Base-by-base conservation (phyloP, 2,113 vertebrate genomes). In the Atlantisia rogersi region DNA sequence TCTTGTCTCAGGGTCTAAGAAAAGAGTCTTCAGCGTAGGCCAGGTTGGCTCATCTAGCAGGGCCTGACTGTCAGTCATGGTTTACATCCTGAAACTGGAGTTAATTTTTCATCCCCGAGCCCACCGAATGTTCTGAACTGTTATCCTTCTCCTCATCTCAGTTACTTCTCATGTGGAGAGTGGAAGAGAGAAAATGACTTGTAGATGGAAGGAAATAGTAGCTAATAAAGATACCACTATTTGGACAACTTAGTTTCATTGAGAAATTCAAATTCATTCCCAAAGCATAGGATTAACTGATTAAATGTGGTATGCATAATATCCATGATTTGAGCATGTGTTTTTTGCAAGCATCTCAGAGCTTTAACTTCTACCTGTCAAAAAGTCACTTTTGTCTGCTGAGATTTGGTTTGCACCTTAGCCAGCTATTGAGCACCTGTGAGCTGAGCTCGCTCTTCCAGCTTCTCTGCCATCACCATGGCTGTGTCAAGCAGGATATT, bases 401-500 rank as follows among this genome's bases (percentile, higher is more conserved):
- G 35, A 42, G 56, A 40, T n/a, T 86, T n/a, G 6, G 3, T 95
- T 81, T 81, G 31, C 75, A 15, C 4, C 10, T 48, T 8, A 53
- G 20, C 11, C 53, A 81, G 25, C 25, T 68, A 13, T 28, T 42
- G 60, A 31, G 5, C 15, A 22, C 19, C 31, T 84, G 10, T 56
- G 44, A 9, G 4, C 6, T 28, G 39, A 9, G 4, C 7, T 28
- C 21, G 13, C 32, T 65, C 26, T 74, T 37, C 28, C 56, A 76
- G 15, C 6, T 14, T 63, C 18, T 58, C 39, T 60, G 25, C 6
- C 1, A 0, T 50, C 28, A 29, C 32, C 1, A 0, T 35, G 12
- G 53, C 9, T 6, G 4, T 59, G 26, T 14, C 32, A 62, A 39
- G 40, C 19, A 69, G 15, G 25, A 48, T 7, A 48, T 3, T 39